Conservation (phyloP, 2,113 vertebrate genomes). For the Vidua chalybeata region DNA sequence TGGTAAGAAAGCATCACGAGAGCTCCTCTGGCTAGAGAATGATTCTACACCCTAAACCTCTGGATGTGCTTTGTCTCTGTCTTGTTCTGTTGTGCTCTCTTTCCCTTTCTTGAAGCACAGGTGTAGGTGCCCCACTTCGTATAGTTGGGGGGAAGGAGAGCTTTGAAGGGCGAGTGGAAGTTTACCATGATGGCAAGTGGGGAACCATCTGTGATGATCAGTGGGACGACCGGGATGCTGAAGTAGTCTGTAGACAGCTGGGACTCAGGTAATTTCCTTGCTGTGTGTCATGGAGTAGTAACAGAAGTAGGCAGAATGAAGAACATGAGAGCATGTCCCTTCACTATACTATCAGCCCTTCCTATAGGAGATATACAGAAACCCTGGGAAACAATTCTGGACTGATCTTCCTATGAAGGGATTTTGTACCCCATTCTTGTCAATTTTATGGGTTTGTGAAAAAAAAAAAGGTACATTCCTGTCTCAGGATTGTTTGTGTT, state of each 20-base stretch:
- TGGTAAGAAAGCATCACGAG: not conserved
- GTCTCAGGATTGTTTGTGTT: not conserved
- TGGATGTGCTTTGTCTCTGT: not conserved
- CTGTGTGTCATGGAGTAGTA: not conserved
- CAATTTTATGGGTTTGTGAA: not conserved
- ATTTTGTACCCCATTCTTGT: not conserved
- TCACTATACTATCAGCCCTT: not conserved
- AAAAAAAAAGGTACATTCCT: not conserved
- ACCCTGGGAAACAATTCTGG: not conserved
- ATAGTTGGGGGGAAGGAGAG: constrained; percentile 86
- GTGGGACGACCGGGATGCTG: constrained; percentile 89
- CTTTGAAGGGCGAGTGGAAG: constrained; percentile 89
- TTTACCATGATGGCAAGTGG: constrained; percentile 86
- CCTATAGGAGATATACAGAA: not conserved
- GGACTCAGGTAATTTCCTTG: constrained; percentile 78
- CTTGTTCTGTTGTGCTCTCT: constrained; percentile 12
- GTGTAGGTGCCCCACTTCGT: constrained; percentile 81
- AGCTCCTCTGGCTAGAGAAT: not conserved
- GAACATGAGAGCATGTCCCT: not conserved
- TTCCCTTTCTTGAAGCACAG: constrained; percentile 71
- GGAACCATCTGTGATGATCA: constrained; percentile 91
- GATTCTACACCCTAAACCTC: not conserved
- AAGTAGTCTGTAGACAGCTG: constrained; percentile 89
- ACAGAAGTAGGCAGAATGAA: not conserved
- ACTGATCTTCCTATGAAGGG: not conserved